Evolutionary conservation across 2,797 vertebrate species (phyloP).

Genomic region (Coregonus suidteri): DNA sequence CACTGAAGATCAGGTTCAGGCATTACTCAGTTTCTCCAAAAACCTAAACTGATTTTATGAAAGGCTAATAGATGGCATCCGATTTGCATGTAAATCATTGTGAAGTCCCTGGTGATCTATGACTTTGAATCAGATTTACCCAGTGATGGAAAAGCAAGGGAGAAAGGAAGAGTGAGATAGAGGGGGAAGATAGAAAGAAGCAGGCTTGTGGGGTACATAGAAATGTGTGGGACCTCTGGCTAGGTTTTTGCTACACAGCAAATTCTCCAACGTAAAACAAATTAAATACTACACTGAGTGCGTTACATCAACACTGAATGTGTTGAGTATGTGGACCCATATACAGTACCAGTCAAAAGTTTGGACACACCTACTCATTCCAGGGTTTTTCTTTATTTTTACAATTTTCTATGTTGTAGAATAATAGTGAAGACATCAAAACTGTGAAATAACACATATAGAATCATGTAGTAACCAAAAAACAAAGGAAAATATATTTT

Average conservation of each 20-base stretch:
- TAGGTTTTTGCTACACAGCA: slow-evolving; percentile 6
- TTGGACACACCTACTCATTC: no score
- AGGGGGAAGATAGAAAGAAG: neutral
- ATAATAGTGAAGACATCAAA: no score
- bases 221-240: neutral
- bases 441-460: no score
- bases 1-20: slow-evolving; percentile 63
- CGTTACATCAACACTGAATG: no score
- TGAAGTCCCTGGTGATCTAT: slow-evolving; percentile 70
- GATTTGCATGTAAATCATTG: slow-evolving; percentile 81
- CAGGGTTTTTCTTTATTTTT: no score
- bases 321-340: no score
- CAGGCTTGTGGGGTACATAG: neutral
- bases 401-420: no score
- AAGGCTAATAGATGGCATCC: slow-evolving; percentile 80
- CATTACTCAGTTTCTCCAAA: slow-evolving; percentile 63
- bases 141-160: slow-evolving; percentile 41
- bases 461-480: no score
- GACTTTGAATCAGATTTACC: slow-evolving; percentile 63
- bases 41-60: slow-evolving; percentile 71
- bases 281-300: no score
- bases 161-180: slow-evolving; percentile 24
- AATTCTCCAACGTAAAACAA: no score
- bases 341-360: no score
- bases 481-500: no score